Evolutionary conservation across 2,113 vertebrate genomes (phyloP), one percentile per base, ranked within the genome.

Genomic region (Meriones unguiculatus): DNA sequence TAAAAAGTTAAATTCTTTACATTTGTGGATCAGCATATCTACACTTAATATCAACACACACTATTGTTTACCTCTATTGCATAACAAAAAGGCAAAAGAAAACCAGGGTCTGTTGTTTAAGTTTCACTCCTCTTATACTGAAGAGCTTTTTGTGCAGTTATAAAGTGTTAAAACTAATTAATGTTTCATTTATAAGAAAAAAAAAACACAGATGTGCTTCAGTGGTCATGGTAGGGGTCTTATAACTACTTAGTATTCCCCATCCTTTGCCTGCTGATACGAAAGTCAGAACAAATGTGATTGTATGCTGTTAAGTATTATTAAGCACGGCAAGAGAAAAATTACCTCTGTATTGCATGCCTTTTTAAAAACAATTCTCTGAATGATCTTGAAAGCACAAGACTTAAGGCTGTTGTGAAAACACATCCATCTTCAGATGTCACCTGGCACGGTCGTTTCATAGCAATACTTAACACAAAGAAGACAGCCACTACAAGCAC

Each of bases 261-360:
- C 41, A 69, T n/a, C 78, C 57, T 90, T 94, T 95, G 59, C 96
- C 92, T 95, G 6, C 50, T 97, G 91, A 70, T 89, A 95, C 97
- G 92, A 97, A 97, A 86, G 50, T 80, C 17, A 94, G 96, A 98
- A 95, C 81, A 97, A 97, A 96, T 87, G 50, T 77, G 38, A 84
- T 94, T 90, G 30, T 50, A 94, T 35, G 95, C 81, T 65, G 72
- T 95, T 93, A 98, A 98, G 57, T 77, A 62, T 96, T 97, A 97
- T 95, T 97, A 96, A 96, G 67, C 35, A 97, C 95, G 91, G 92
- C 76, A 98, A 97, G 57, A 69, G 0, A 41, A 96, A 97, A 98
- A 93, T 86, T 97, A 72, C 90, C 85, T 84, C 52, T 73, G 28
- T 41, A 92, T 46, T 90, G 28, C 5, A 18, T 90, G 85, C 91